Percentiles rank a stretch among this genome's conserved stretches.
These are phyloP conservation scores for Mya arenaria DNA, from an alignment of 1,140 invertebrate genomes.

Conservation along the genomic window DNA sequence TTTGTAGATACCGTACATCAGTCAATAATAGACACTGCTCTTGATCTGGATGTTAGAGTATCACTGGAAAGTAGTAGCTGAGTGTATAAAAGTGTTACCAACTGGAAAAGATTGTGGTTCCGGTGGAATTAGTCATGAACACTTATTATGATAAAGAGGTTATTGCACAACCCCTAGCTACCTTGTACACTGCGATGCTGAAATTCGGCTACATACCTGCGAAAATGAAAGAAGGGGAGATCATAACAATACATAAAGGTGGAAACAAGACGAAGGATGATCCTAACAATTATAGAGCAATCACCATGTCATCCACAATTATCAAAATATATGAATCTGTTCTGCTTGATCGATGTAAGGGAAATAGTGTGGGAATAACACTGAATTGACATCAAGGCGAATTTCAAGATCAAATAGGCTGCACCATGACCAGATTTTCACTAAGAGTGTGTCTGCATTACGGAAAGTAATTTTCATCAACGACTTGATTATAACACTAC, in stretches of 20 bases:
- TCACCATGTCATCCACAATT: not conserved
- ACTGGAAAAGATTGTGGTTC: no score
- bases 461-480: no score
- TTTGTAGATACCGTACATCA: no score
- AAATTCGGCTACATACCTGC: not conserved
- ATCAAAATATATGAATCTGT: conserved; percentile 6
- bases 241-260: conserved; percentile 38
- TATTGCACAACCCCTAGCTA: not conserved
- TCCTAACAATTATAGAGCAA: conserved; percentile 4
- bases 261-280: not conserved
- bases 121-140: no score
- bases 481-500: no score
- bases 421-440: conserved; percentile 3
- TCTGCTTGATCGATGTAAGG: not conserved
- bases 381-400: not conserved
- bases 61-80: no score
- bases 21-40: no score
- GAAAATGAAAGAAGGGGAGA: conserved; percentile 8
- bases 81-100: no score
- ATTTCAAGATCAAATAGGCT: not conserved
- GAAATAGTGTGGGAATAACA: not conserved
- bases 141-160: not conserved
- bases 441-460: no score
- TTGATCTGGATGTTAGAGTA: no score
- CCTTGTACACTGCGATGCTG: conserved; percentile 1